Conservation (phyloP, 2,113 vertebrate genomes). For the Megaceryle torquata region DNA sequence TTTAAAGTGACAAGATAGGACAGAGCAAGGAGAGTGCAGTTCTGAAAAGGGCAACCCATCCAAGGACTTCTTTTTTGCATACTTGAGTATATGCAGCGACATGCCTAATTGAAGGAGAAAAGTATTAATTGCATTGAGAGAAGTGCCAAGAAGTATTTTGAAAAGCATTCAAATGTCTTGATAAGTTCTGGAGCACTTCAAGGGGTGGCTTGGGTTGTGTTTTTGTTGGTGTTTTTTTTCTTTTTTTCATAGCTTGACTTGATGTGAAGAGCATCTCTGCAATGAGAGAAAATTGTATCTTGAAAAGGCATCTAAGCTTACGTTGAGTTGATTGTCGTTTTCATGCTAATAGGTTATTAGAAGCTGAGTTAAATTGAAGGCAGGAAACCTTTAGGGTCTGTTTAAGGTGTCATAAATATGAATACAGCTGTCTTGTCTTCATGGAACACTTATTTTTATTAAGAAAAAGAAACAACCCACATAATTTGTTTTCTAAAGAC, state of each 20-base stretch:
- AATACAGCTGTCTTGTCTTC: background rate
- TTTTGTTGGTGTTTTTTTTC: background rate
- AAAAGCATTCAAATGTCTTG: constrained; percentile 10
- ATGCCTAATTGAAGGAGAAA: background rate
- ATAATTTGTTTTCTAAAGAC: background rate
- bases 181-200: background rate
- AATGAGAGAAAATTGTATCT: background rate
- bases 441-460: background rate
- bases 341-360: constrained; percentile 6
- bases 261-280: background rate
- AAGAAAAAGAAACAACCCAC: background rate
- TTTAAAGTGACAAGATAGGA: background rate
- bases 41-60: background rate
- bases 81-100: background rate
- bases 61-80: background rate
- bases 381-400: background rate
- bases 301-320: background rate
- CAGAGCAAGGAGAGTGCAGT: background rate
- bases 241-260: background rate
- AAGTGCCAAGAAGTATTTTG: background rate
- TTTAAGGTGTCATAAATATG: background rate
- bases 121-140: background rate
- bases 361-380: background rate
- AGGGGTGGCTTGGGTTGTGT: background rate
- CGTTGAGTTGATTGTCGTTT: background rate